Conservation (phyloP, 30 jellyfish, hydroid and myxozoan species). For the Rhopilema esculentum region DNA sequence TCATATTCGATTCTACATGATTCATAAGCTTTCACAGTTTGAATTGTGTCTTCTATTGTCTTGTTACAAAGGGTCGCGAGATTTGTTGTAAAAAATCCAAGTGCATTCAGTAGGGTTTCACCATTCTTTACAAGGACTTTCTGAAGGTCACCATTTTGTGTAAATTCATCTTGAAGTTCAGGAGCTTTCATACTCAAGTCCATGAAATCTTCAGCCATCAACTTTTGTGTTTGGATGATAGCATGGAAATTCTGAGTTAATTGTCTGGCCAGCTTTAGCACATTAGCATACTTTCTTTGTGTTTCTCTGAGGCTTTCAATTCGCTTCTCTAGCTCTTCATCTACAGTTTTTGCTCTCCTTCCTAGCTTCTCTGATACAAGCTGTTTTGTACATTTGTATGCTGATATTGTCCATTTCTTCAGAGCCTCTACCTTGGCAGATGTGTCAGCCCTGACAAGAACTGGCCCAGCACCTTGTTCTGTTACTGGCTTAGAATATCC, state of each 20-base stretch:
- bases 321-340: slow-evolving; percentile 94
- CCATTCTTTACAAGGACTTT: slow-evolving; percentile 94
- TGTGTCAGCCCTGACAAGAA: slow-evolving; percentile 83
- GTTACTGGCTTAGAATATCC: slow-evolving; percentile 63
- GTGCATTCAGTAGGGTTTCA: slow-evolving; percentile 90
- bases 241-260: slow-evolving; percentile 78
- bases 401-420: slow-evolving; percentile 97
- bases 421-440: slow-evolving; percentile 94
- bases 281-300: slow-evolving; percentile 85
- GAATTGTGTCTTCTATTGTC: slow-evolving; percentile 96
- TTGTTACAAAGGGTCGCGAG: slow-evolving; percentile 92
- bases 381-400: slow-evolving; percentile 96
- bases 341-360: slow-evolving; percentile 97
- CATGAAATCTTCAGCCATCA: slow-evolving; percentile 80
- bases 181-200: slow-evolving; percentile 98
- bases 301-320: slow-evolving; percentile 91
- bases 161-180: slow-evolving; percentile 96
- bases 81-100: slow-evolving; percentile 88
- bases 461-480: slow-evolving; percentile 60
- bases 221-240: slow-evolving; percentile 90
- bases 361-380: slow-evolving; percentile 98
- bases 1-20: slow-evolving; percentile 90
- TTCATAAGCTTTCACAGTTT: slow-evolving; percentile 91
- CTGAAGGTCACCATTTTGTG: slow-evolving; percentile 97
- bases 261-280: slow-evolving; percentile 91